These are phyloP conservation scores for Zaprionus gabonicus DNA, from an alignment of 1,140 invertebrate species.

Conservation along the genomic window DNA sequence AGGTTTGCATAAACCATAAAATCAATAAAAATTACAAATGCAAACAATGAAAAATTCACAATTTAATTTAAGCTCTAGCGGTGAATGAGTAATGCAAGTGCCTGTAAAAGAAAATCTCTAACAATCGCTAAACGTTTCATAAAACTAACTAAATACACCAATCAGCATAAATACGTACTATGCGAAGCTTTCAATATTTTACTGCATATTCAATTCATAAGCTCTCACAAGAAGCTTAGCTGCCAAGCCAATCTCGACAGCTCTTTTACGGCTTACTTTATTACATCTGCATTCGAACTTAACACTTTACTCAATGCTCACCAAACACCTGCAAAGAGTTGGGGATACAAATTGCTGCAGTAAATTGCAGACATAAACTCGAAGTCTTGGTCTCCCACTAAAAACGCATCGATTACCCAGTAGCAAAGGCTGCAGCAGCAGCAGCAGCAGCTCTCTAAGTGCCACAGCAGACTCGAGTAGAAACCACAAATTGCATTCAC, in stretches of 20 bases:
- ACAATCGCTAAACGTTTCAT: neutral
- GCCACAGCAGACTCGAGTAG: slow-evolving; percentile 24
- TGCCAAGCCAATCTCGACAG: neutral
- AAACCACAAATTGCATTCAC: slow-evolving; percentile 64
- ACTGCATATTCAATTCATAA: slow-evolving; percentile 6
- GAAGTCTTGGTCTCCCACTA: slow-evolving; percentile 19
- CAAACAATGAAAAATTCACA: neutral
- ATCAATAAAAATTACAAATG: neutral
- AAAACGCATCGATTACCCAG: slow-evolving; percentile 49
- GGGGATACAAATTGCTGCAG: slow-evolving; percentile 32
- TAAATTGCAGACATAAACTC: slow-evolving; percentile 28
- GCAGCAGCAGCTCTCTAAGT: slow-evolving; percentile 7
- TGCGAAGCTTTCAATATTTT: neutral
- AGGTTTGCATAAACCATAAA: neutral
- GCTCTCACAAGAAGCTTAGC: neutral
- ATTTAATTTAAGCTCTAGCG: neutral
- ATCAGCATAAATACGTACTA: neutral
- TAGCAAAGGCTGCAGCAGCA: neutral
- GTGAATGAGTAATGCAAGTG: neutral
- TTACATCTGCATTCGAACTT: neutral
- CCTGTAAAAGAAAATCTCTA: neutral
- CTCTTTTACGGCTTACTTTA: slow-evolving; percentile 4
- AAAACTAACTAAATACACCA: neutral
- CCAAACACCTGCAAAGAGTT: slow-evolving; percentile 3
- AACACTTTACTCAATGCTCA: slow-evolving; percentile 16